Evolutionary conservation across 2,113 vertebrate species (phyloP).

Genomic region (Xiphophorus couchianus): DNA sequence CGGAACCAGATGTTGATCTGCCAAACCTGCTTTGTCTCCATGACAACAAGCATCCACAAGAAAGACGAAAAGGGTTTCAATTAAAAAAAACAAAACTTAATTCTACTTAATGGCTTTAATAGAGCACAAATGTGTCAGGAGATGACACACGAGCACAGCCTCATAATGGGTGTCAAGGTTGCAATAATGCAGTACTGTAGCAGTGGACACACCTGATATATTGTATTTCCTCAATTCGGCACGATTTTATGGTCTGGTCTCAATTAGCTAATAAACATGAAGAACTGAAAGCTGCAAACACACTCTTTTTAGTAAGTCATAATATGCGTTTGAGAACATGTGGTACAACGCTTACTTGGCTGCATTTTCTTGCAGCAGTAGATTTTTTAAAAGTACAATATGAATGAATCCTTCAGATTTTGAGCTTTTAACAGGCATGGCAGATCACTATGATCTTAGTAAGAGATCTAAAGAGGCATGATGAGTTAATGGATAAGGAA

Average conservation of each 20-base stretch:
- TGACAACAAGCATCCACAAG: constrained; percentile 44
- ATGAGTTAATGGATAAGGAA: too few species aligned
- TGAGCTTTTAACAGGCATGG: too few species aligned
- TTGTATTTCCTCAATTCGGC: background rate
- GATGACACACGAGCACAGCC: background rate
- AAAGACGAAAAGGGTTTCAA: constrained; percentile 30
- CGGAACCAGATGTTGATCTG: constrained; percentile 47
- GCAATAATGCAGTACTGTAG: background rate
- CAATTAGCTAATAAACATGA: too few species aligned
- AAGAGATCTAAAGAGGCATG: too few species aligned
- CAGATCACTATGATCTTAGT: too few species aligned
- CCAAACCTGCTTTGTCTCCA: constrained; percentile 50
- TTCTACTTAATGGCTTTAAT: constrained; percentile 41
- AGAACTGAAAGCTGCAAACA: too few species aligned
- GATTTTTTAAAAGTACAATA: too few species aligned
- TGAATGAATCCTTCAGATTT: too few species aligned
- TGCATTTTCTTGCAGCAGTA: too few species aligned
- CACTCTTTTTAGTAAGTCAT: too few species aligned
- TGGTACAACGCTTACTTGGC: too few species aligned
- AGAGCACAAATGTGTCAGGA: constrained; percentile 10
- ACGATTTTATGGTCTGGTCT: background rate
- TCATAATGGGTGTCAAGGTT: background rate
- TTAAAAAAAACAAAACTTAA: constrained; percentile 28
- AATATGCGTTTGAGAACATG: too few species aligned
- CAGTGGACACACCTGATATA: background rate